These are phyloP conservation scores for Chloroceryle aenea DNA, from an alignment of 2,113 vertebrate species.

Conservation along the genomic window DNA sequence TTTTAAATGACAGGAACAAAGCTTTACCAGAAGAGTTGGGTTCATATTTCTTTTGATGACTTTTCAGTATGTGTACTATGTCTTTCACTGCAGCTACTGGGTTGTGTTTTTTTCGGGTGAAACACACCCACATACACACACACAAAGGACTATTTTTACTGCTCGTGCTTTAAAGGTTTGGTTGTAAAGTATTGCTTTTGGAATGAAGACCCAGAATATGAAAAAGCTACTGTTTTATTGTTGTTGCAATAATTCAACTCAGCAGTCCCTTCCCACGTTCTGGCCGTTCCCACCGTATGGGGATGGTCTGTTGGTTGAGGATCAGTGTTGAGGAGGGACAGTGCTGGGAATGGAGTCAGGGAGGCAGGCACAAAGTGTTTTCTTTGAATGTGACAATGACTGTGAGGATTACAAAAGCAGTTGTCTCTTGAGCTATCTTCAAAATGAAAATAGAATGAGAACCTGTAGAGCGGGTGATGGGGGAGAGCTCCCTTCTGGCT, in stretches of 20 bases:
- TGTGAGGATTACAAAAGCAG: background rate
- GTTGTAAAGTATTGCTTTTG: constrained; percentile 50
- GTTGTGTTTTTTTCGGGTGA: background rate
- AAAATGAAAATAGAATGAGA: background rate
- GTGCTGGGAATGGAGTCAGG: background rate
- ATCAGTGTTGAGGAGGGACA: background rate
- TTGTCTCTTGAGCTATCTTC: background rate
- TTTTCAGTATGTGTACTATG: constrained; percentile 68
- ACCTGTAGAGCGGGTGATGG: background rate
- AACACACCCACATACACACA: background rate
- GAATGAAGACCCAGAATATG: constrained; percentile 27
- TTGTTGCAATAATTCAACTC: constrained; percentile 8
- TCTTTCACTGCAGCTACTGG: constrained; percentile 34
- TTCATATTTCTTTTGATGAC: constrained; percentile 67
- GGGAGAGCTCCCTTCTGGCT: background rate
- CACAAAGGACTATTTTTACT: constrained; percentile 37
- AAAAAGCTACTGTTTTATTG: constrained; percentile 32
- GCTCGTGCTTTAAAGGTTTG: constrained; percentile 20
- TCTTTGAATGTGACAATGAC: background rate
- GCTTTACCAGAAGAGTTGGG: constrained; percentile 57
- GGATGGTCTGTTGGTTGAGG: background rate
- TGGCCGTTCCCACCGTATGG: rapidly evolving
- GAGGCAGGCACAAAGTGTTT: background rate
- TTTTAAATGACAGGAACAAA: constrained; percentile 60
- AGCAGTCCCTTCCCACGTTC: background rate